Evolutionary conservation across 2,888 invertebrate genomes (phyloP), one percentile per base, ranked within the genome.

Genomic region (Agrochola lota): DNA sequence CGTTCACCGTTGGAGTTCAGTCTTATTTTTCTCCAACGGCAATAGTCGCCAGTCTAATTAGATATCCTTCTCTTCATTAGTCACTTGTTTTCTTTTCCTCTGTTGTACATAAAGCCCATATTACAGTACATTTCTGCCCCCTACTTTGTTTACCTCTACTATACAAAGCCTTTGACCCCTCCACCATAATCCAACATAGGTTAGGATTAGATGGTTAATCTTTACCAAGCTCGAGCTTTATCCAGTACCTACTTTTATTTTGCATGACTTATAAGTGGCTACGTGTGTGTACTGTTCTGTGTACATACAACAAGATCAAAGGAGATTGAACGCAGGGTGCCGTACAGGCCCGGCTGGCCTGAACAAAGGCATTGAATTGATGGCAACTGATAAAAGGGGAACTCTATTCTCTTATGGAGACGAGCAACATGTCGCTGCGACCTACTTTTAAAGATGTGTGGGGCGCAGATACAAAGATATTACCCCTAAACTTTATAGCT

Each of bases 351-450:
- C 87, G 84, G 83, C 84, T 90, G 80, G 88, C 71, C 69, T 83
- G 87, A 92, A 94, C 94, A 94, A 94, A 92, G 89, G 90, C 89
- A 85, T 87, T 78, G 85, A 92, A 92, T 93, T 93, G 92, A 92
- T 91, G 91, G 89, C 87, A 85, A 89, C 88, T 91, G 92, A 94
- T 93, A 91, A 89, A 91, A 90, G 91, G 89, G 90, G 91, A 86
- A 85, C 85, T 88, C 85, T 89, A 83, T 87, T 87, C 78, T 81
- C 72, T 77, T 74, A 83, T 71, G 82, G 83, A 87, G 80, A 85
- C 79, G 89, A 87, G 94, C 94, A 94, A 93, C 94, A 94, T 91
- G 93, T 93, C 87, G 88, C 77, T 92, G 82, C 86, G 93, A 92
- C 94, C 94, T 91, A 94, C 79, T 91, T 93, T 87, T 72, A 79